phyloP scores from a whole-genome alignment of 2,797 vertebrate genomes.

The Chelidonichthys spinosus region DNA sequence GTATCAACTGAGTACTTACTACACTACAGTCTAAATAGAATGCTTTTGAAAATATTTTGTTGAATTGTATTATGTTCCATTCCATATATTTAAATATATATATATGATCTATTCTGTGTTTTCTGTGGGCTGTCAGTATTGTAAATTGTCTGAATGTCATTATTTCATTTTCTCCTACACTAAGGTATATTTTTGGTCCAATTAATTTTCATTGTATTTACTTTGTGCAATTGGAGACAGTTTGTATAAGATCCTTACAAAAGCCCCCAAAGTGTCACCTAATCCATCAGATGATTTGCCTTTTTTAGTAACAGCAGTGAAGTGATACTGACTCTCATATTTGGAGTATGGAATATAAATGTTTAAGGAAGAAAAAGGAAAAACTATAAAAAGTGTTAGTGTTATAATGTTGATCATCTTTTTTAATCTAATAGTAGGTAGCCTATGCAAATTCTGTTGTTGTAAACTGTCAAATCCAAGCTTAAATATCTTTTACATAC shows the following conservation, averaged over 20 bases:
- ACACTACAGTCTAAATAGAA: neutral
- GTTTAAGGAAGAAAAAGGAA: neutral
- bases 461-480: neutral
- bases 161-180: neutral
- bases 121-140: neutral
- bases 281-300: neutral
- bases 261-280: neutral
- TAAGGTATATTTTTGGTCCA: neutral
- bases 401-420: neutral
- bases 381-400: neutral
- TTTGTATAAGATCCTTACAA: neutral
- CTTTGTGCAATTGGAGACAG: neutral
- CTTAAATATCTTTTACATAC: constrained; percentile 1
- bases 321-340: neutral
- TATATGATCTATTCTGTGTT: neutral
- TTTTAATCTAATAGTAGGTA: neutral
- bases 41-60: neutral
- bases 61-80: neutral
- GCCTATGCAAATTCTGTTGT: neutral
- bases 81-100: neutral
- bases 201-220: neutral
- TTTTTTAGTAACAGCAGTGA: neutral
- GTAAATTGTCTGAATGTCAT: neutral
- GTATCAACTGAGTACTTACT: neutral
- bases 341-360: neutral